Evolutionary conservation across 2,888 invertebrate species (phyloP), one percentile per base, ranked within the genome.

Genomic region (Muschampia plurimacula): DNA sequence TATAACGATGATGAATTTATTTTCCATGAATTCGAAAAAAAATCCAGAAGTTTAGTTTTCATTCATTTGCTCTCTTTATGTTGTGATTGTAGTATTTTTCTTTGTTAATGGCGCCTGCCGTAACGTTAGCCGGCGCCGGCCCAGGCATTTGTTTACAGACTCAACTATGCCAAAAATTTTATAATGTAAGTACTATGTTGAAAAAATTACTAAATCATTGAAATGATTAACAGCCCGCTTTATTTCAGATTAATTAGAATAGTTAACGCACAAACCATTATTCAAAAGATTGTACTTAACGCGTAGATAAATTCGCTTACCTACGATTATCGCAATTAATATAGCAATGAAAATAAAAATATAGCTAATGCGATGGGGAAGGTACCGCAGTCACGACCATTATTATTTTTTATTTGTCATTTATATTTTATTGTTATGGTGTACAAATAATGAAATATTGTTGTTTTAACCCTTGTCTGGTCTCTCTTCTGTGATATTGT

Each of bases 101-200:
- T 5, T n/a, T 3, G 55, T 22, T 12, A 13, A 15, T 28, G 70
- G 70, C 70, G 70, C 70, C 65, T 46, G 36, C 39, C 36, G 12
- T 64, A 57, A 15, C 36, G 46, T 36, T 65, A 64, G 69, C 44
- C 57, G 39, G 64, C 15, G 32, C 32, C 32, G 15, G 70, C 57
- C 69, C 64, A 44, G 12, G 13, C 3, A 12, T 57, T 70, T 70
- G 70, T 70, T 70, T 70, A 70, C 65, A 36, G 13, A n/a, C n/a
- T n/a, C 49, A 49, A 49, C 0, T 49, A 49, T 49, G 49, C 49
- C n/a, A 49, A n/a, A n/a, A n/a, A n/a, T n/a, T 49, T 57, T 28
- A 57, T 28, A 57, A 57, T 57, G 32, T 32, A 1, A 32, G 57
- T 10, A 57, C 57, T 57, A 49, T n/a, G 5, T 49, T 0, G 6